These are phyloP conservation scores for Ahaetulla prasina DNA, from an alignment of 2,113 vertebrate genomes.

Conservation along the genomic window DNA sequence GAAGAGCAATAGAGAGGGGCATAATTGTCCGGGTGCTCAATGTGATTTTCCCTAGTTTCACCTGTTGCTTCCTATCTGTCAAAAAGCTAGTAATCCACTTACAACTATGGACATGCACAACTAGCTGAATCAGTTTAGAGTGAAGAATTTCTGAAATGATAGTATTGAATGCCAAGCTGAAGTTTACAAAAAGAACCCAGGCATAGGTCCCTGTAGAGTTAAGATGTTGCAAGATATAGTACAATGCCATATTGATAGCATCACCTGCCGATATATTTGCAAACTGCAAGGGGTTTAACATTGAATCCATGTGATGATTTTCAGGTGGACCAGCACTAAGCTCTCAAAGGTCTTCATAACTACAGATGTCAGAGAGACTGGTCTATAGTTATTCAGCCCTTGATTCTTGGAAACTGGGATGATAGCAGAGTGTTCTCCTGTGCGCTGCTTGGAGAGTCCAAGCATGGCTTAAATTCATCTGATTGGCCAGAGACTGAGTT, in stretches of 20 bases:
- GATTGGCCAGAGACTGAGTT: no score
- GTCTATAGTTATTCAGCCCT: background rate
- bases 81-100: background rate
- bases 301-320: background rate
- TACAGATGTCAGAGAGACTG: background rate
- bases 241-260: background rate
- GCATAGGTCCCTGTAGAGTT: background rate
- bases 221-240: background rate
- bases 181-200: background rate
- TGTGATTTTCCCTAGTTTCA: background rate
- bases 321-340: background rate
- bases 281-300: background rate
- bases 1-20: no score
- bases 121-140: background rate
- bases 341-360: background rate
- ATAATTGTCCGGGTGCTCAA: background rate
- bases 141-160: background rate
- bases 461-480: no score
- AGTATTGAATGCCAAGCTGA: background rate
- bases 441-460: no score
- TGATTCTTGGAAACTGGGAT: no score
- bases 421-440: no score
- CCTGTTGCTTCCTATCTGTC: background rate
- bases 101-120: background rate
- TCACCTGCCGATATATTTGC: background rate